Percentiles rank a stretch among this genome's conserved stretches.
phyloP scores from a whole-genome alignment of 2,113 vertebrate genomes.

The Natator depressus region DNA sequence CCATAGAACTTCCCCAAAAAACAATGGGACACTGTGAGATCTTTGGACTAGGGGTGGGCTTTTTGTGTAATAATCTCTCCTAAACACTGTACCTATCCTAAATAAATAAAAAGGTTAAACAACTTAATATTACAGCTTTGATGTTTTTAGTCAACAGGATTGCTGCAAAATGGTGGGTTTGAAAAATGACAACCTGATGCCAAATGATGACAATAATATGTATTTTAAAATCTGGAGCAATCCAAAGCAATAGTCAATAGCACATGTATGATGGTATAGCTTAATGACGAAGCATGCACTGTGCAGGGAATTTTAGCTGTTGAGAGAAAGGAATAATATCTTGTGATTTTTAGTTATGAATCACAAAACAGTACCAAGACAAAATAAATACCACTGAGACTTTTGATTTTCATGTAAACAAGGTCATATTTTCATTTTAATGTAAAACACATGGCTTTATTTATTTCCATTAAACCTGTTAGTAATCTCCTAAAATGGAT shows the following conservation, averaged over 20 bases:
- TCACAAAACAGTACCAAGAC: conserved; percentile 25
- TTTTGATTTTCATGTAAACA: conserved; percentile 29
- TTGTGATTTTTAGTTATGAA: conserved; percentile 31
- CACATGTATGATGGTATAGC: conserved; percentile 27
- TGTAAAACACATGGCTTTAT: conserved; percentile 57
- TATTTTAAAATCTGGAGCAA: conserved; percentile 4
- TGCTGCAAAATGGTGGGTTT: not conserved
- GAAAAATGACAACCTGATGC: not conserved
- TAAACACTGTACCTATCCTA: not conserved
- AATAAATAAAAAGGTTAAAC: not conserved
- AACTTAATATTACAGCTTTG: not conserved
- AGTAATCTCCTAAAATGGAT: conserved; percentile 37
- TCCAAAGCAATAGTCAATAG: not conserved
- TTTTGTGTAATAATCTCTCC: not conserved
- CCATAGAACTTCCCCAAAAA: no score
- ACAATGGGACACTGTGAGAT: not conserved
- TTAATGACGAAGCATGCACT: conserved; percentile 15
- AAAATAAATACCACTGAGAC: conserved; percentile 60
- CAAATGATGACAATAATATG: no score
- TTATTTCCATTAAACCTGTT: conserved; percentile 58
- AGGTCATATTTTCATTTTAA: conserved; percentile 45
- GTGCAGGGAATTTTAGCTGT: conserved; percentile 6
- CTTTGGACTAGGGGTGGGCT: not conserved
- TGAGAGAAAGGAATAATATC: conserved; percentile 1
- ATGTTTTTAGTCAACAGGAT: not conserved